Evolutionary conservation across 2,797 vertebrate genomes (phyloP), one percentile per base, ranked within the genome.

Genomic region (Phoxinus dragarum): DNA sequence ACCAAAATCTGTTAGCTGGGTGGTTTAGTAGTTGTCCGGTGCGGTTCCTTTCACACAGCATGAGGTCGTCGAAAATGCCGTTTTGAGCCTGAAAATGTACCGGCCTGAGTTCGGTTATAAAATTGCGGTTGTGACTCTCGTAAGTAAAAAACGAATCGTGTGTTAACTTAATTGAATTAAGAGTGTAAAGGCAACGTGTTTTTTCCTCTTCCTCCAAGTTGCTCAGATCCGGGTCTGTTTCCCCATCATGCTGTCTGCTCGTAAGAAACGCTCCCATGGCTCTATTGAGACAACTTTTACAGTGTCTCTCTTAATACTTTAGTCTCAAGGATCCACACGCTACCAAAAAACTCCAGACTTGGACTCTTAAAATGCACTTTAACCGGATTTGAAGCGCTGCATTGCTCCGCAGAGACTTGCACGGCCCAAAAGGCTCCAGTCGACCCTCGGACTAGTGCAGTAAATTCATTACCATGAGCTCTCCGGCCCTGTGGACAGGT

Each of bases 181-280:
- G 27, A 12, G 27, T 36, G 38, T 52, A 52, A n/a, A 80, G 17
- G 17, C 10, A 21, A 21, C 21, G 42, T 68, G 23, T 64, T 72
- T 59, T 59, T 59, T 82, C 40, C 6, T 3, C 68, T 71, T 81
- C 80, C 69, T 44, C 54, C 5, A 44, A 64, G 38, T 44, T 3
- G 49, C 8, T 73, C 54, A 73, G 38, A 73, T 73, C 52, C n/a
- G 19, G 27, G 34, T 73, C 81, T 73, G 69, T 82, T 82, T 82
- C 81, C 81, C 68, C 81, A 82, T 82, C 81, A 64, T 23, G 49
- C 80, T 71, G 44, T 73, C 69, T 59, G 52, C 52, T 61, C n/a
- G 44, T 61, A 44, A 42, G 7, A 44, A 82, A 82, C n/a, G 68
- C 38, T 82, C 81, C 81, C 67, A 81, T 38, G 79, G 47, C 79